Conservation (phyloP, 92 coral and sea anemone species). For the Palythoa caribaeorum region DNA sequence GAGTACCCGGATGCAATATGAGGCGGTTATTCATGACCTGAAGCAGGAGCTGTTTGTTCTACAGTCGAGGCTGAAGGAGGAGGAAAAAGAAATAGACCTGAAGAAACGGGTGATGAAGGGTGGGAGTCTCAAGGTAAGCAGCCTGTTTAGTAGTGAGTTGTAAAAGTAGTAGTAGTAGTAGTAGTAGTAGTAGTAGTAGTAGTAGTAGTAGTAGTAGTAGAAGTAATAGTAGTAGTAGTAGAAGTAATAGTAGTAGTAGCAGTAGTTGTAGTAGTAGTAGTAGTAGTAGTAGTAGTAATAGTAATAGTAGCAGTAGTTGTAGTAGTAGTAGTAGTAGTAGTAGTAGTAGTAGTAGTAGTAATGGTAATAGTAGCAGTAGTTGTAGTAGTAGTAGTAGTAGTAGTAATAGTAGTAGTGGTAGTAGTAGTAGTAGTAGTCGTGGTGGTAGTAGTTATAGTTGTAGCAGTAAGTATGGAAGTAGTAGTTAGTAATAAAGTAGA, state of each 20-base stretch:
- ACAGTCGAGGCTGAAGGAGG: constrained; percentile 81
- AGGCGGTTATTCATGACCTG: constrained; percentile 87
- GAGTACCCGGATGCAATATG: constrained; percentile 78
- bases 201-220: too few relatives aligned
- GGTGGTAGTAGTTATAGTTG: neutral
- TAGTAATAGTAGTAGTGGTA: neutral
- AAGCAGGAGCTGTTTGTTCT: constrained; percentile 93
- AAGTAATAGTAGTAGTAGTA: too few relatives aligned
- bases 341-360: too few relatives aligned
- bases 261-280: too few relatives aligned
- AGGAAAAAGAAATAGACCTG: constrained; percentile 73
- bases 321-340: too few relatives aligned
- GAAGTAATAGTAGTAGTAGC: too few relatives aligned
- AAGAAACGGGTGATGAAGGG: constrained; percentile 83
- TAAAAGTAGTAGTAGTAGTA: neutral
- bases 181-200: neutral
- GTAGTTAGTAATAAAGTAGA: neutral
- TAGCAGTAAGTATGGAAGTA: neutral
- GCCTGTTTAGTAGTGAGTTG: neutral
- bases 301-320: too few relatives aligned
- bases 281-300: too few relatives aligned
- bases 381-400: neutral
- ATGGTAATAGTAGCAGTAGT: neutral
- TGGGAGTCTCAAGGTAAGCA: constrained; percentile 81
- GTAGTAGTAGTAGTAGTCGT: neutral